Evolutionary conservation across 35 echinoderm and acorn worm genomes (phyloP).

Genomic region (Diadema setosum): DNA sequence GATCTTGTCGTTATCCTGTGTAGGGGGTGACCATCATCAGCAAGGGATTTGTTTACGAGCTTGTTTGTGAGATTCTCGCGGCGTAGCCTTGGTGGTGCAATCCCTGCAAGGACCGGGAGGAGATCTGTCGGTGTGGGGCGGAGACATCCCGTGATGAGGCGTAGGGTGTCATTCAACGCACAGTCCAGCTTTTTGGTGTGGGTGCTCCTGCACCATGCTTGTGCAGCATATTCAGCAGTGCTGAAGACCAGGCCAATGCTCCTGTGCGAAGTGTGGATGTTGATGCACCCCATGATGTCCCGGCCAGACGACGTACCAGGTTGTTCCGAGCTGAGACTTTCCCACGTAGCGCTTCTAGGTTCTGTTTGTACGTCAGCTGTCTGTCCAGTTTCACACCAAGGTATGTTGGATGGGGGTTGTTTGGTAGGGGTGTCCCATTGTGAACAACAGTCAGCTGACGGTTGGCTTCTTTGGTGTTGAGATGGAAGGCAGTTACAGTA

Average conservation of each 20-base stretch:
- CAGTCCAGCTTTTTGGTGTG: not conserved
- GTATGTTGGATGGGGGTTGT: not conserved
- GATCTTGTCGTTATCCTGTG: not conserved
- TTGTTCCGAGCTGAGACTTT: not conserved
- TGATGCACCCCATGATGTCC: not conserved
- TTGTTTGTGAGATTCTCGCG: no score
- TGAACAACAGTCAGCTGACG: not conserved
- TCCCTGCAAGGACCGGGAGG: no score
- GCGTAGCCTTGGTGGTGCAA: not conserved
- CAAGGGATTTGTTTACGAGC: not conserved
- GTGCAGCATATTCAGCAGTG: constrained; percentile 9
- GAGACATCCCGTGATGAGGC: no score
- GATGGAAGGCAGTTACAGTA: not conserved
- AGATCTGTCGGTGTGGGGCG: no score
- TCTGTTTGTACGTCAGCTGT: not conserved
- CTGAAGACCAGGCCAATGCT: not conserved
- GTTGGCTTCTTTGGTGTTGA: not conserved
- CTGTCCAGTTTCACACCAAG: not conserved
- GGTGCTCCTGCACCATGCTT: not conserved
- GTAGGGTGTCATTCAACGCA: not conserved
- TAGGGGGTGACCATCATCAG: not conserved
- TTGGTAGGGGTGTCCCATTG: not conserved
- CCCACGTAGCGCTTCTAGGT: not conserved
- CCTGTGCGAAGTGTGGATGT: not conserved
- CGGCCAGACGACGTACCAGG: not conserved